Evolutionary conservation across 2,113 vertebrate genomes (phyloP).

Genomic region (Psettodes erumei): DNA sequence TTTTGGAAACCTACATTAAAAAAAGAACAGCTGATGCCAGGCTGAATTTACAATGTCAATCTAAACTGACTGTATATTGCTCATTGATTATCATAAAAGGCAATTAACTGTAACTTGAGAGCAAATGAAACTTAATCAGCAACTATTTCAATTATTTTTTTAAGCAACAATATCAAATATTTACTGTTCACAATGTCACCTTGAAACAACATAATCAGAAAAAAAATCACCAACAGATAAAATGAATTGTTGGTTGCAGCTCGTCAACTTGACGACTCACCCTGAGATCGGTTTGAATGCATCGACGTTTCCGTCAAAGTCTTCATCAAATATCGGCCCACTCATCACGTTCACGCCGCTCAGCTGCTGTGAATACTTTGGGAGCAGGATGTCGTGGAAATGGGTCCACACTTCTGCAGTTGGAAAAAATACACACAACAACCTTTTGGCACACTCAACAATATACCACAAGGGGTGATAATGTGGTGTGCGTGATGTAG

Average conservation of each 20-base stretch:
- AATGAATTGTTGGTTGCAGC: background rate
- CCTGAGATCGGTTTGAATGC: conserved; percentile 56
- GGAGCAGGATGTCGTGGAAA: conserved; percentile 86
- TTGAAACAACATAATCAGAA: too few relatives aligned
- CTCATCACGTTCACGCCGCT: conserved; percentile 93
- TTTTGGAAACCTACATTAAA: too few relatives aligned
- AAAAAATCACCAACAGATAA: background rate
- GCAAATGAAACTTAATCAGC: too few relatives aligned
- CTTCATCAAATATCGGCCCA: conserved; percentile 92
- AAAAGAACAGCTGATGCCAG: background rate
- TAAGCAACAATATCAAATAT: too few relatives aligned
- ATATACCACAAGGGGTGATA: background rate
- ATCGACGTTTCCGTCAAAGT: conserved; percentile 91
- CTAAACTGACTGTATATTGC: background rate
- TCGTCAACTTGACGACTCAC: conserved; percentile 80
- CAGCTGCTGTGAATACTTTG: conserved; percentile 81
- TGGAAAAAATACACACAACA: conserved; percentile 18
- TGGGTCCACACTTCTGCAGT: conserved; percentile 89
- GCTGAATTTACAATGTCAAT: background rate
- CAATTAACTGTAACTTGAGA: background rate
- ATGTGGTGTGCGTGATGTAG: background rate
- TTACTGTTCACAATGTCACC: too few relatives aligned
- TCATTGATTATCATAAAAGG: background rate
- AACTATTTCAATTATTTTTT: too few relatives aligned
- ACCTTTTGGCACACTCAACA: background rate